Base-by-base conservation (phyloP, 2,888 invertebrate species). In the Dasypogon diadema region DNA sequence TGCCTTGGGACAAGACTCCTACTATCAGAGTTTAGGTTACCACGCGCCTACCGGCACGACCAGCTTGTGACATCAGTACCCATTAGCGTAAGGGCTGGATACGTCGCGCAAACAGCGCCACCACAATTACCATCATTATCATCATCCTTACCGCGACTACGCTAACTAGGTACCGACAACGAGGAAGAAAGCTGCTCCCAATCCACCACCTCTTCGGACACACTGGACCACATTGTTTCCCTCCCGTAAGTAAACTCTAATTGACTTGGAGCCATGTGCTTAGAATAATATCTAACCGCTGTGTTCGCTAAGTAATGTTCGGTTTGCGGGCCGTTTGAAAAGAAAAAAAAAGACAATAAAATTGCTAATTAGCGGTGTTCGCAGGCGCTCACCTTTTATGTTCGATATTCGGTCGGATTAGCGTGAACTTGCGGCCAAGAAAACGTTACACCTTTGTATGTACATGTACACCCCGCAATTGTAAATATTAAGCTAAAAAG, bases 31-130 rank as follows among this genome's bases (percentile, higher is more conserved):
- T 81, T 90, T 93, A 82, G 88, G 94, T 83, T 94, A 95, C 86
- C 93, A 91, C 84, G 87, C 85, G 78, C 87, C 91, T 77, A 87
- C 91, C 78, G 90, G 90, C 74, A 92, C 94, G 83, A 92, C 94
- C 85, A 93, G 93, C 86, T 95, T 95, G 94, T 95, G 95, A 95
- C 95, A 95, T 84, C 86, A 86, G 88, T 95, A 95, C 85, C 94
- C 95, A 81, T 88, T 94, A 88, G 94, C 94, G 89, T 95, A 94
- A 93, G 90, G 86, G 84, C 86, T 77, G 78, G 77, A 77, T 70
- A 21, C 76, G 72, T 51, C 72, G 58, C 21, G 18, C 60, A 46
- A 26, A 22, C 73, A 46, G 24, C 73, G 46, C 26, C 73, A 56
- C 26, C 37, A 46, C 14, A 37, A 74, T 73, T 65, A 46, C n/a